Base-by-base conservation (phyloP, 2,888 invertebrate genomes). In the Podotricha telesiphe region DNA sequence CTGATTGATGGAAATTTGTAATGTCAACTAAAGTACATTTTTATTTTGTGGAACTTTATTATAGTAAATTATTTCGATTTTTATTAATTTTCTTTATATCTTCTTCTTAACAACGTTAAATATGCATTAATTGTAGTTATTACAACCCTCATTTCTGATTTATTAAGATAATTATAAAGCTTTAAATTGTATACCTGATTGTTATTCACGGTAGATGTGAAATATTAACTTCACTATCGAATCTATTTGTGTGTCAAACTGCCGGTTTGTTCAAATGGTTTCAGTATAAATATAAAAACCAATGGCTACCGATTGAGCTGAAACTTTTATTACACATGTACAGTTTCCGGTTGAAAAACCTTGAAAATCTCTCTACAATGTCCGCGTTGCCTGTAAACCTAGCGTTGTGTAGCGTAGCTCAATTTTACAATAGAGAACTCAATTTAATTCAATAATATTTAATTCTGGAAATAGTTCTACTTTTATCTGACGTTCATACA, bases 261-360 rank as follows among this genome's bases (percentile, higher is more conserved):
- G 68, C 50, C 58, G 50, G 72, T 47, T 70, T 67, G 67, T 64
- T 69, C 66, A 67, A 71, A 71, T 61, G 55, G 69, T 62, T 72
- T 50, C 68, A 65, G 53, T 66, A 66, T 51, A 70, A 70, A 72
- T 66, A 70, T 72, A 70, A 70, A 72, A 72, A 59, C 51, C 58
- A 37, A 58, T 59, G 51, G 62, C 64, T 61, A 47, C 58, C 72
- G 70, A 72, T 65, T 63, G 70, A 70, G 70, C 67, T 47, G 65
- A 69, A 72, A 72, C 72, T 67, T 72, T 72, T 72, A 72, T 72
- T 72, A 72, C 72, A 72, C 65, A 68, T 72, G 72, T 72, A 68
- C 62, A 70, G 63, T 72, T 71, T 70, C 68, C 70, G 66, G 56
- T 62, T 66, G 72, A 70, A 72, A 70, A 72, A 70, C 66, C 65